phyloP scores from a whole-genome alignment of 2,113 vertebrate species.

The Cebus imitator region DNA sequence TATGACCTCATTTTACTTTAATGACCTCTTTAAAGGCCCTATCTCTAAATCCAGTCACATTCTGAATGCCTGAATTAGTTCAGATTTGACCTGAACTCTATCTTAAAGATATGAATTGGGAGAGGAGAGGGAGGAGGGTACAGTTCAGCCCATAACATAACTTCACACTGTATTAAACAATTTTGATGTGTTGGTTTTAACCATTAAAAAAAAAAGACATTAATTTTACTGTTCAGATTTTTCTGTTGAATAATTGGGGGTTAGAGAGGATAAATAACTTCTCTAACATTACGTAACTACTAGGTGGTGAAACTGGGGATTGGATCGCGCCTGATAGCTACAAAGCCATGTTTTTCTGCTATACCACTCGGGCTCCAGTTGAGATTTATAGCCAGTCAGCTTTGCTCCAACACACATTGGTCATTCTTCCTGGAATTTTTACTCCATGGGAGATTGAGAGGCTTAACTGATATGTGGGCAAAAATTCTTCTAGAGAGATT shows the following conservation, averaged over 20 bases:
- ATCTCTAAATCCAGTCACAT: background rate
- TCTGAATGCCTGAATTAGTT: too few species aligned
- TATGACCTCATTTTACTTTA: background rate
- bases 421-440: constrained; percentile 41
- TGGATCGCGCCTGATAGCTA: background rate
- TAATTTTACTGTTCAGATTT: background rate
- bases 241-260: background rate
- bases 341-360: background rate
- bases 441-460: background rate
- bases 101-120: background rate
- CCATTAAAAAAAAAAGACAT: background rate
- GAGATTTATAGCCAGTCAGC: constrained; percentile 5
- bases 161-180: background rate
- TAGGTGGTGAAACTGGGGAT: background rate
- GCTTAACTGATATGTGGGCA: background rate
- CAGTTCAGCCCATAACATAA: background rate
- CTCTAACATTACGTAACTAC: background rate
- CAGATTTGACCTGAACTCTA: too few species aligned
- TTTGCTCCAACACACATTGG: background rate
- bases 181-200: background rate
- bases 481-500: background rate
- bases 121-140: background rate
- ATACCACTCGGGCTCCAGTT: background rate
- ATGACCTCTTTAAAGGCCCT: background rate
- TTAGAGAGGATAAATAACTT: background rate